Base-by-base conservation (phyloP, 2,113 vertebrate species). In the Dipodomys merriami region DNA sequence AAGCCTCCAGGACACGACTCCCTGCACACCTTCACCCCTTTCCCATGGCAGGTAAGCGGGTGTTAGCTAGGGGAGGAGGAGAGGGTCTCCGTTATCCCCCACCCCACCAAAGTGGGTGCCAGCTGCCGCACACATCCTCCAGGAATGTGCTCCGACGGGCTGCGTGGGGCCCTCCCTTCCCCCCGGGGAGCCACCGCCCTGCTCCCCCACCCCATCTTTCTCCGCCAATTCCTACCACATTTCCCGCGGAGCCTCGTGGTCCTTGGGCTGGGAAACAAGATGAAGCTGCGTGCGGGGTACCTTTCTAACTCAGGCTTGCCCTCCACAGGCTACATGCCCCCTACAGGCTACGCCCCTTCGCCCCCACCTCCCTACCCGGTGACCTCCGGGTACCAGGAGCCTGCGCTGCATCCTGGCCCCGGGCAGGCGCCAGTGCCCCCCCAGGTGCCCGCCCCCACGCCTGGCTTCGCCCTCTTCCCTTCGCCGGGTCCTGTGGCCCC, bases 331-430 rank as follows among this genome's bases (percentile, higher is more conserved):
- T 96, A 97, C 62, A 35, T 96, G 29, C 62, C 96, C 71, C 95
- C 96, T 22, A 93, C 91, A 95, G 96, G 95, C 67, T 98, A 98
- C n/a, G 96, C 98, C 29, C 96, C 98, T 49, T 90, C 98, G 44
- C 95, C 98, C 80, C 98, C 98, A 18, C 95, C 97, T 64, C 98
- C 98, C 9, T 98, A 98, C 76, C 98, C 98, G 0, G 85, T 91
- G 77, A 72, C 94, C 7, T 16, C 96, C 25, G 95, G 91, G 39
- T 97, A 97, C 88, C 85, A 90, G 11, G 96, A 96, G 81, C 94
- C 91, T 0, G 60, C 49, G 0, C 82, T 82, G 78, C 96, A 91
- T 84, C 91, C 96, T 18, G 96, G 90, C 67, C 84, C 96, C 0
- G 91, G 65, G 30, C 96, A 83, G 49, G 94, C 33, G 2, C 73